Evolutionary conservation across 1,140 invertebrate species (phyloP), one percentile per base, ranked within the genome.

Genomic region (Manduca sexta): DNA sequence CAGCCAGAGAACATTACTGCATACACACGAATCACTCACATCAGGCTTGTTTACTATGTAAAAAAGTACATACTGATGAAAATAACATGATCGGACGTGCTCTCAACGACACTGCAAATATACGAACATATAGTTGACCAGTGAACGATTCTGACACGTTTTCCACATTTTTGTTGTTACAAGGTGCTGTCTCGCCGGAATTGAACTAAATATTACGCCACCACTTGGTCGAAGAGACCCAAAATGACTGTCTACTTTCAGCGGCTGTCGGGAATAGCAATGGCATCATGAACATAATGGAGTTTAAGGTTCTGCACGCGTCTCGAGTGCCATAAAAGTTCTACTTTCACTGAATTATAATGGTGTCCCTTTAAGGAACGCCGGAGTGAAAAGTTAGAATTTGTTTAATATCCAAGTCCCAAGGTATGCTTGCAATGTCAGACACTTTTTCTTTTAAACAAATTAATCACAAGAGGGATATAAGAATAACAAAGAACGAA

Each of bases 201-300:
- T 26, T 26, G 21, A 26, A 26, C 21, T 26, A 5, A 26, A 8
- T 8, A 26, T 26, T 26, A 26, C 21, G 21, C 4, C 21, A 26
- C 21, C 4, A 8, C 8, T 3, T 26, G 4, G 4, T 26, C 8
- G n/a, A n/a, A 1, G 1, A 10, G 1, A 31, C 14, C 34, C 5
- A 35, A 14, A 35, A 35, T 35, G 41, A 51, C 39, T 45, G 45
- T 58, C 37, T 43, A 45, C 54, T 47, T 57, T 51, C 56, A 44
- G 38, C 16, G 31, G 33, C 50, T 50, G 55, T 31, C n/a, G 43
- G 50, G 64, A 61, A 64, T 68, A 61, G 43, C 57, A 68, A 68
- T 59, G 55, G 44, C 52, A 44, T 58, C 45, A 63, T 59, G 58
- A 58, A 44, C 54, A 54, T 56, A 66, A 66, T 66, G 63, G 48